Base-by-base conservation (phyloP, 2,797 vertebrate genomes). In the Threskiornis aethiopicus region DNA sequence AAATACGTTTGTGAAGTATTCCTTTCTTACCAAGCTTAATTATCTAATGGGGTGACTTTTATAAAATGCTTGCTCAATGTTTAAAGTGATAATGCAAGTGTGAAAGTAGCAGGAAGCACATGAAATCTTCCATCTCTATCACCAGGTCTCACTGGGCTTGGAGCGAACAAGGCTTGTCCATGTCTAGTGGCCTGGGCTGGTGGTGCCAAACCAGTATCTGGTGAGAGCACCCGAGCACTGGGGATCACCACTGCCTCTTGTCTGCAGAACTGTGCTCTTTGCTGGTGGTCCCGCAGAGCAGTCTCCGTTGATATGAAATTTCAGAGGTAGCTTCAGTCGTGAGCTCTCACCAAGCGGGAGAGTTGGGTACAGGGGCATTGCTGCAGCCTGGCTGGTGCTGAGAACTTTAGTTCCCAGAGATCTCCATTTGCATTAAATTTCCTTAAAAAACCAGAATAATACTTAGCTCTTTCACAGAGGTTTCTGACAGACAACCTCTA, bases 221-320 rank as follows among this genome's bases (percentile, higher is more conserved):
- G 9, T 28, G 35, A 6, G 47, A 11, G 5, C 51, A 46, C 10
- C 20, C 33, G 66, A 51, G 46, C 42, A 4, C 52, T 51, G 83
- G 71, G 26, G 55, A 8, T 59, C 52, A 54, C 55, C 61, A 24
- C 7, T 4, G 2, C 24, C 29, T 80, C 29, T 19, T 41, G n/a
- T 35, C 22, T 9, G 28, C 2, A 1, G 24, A 73, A 54, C 6
- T 55, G 9, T 47, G 14, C 52, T 54, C 21, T 16, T 16, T 25
- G 44, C 31, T 29, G 57, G 1, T 16, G 78, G 49, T 37, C 55
- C 61, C 75, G 61, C 19, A 0, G 10, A 24, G 65, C 44, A 18
- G 0, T 16, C 17, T 41, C 37, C 1, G 1, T 61, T 24, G 46
- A 11, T 11, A 61, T 76, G n/a, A 35, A 6, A 28, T 42, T 35